Base-by-base conservation (phyloP, 2,113 vertebrate genomes). In the Cyprinus carpio region DNA sequence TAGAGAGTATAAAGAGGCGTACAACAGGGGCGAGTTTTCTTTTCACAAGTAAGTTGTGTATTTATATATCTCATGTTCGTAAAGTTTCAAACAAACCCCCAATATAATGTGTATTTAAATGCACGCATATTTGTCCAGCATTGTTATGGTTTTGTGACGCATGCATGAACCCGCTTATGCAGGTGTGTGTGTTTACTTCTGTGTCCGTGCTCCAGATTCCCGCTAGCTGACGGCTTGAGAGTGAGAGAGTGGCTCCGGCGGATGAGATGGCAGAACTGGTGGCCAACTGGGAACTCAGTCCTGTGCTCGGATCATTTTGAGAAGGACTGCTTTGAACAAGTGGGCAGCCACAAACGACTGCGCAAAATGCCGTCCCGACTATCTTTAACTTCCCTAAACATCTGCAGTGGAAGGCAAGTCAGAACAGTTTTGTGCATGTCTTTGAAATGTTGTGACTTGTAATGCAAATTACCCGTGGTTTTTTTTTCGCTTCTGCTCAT, bases 271-370 rank as follows among this genome's bases (percentile, higher is more conserved):
- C 34, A 81, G 77, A 85, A 85, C 77, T 85, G 84, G 84, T 72
- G 64, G 65, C 84, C 84, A 4, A 81, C 65, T 16, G 65, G 76
- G 64, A 60, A 69, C 67, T 81, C 84, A 3, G 65, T 72, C 18
- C 58, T 85, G 27, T 85, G 84, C 43, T 85, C 84, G 25, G 84
- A 81, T 80, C 84, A 85, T 34, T 85, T 85, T 49, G 84, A 85
- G 77, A 85, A 81, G 40, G 65, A 81, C 29, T 81, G 65, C 37
- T 85, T 85, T 58, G 84, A 80, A 6, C 75, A 80, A 51, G 12
- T 72, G 67, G 84, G 84, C 29, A 69, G 43, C 31, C 76, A 72
- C 64, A 62, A 74, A 62, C 77, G 84, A 29, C 18, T 85, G 10
- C 65, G 77, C 13, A 31, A 34, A 81, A 27, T 18, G 84, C 84